Base-by-base conservation (phyloP, 2,888 invertebrate genomes). In the Acrobasis repandana region DNA sequence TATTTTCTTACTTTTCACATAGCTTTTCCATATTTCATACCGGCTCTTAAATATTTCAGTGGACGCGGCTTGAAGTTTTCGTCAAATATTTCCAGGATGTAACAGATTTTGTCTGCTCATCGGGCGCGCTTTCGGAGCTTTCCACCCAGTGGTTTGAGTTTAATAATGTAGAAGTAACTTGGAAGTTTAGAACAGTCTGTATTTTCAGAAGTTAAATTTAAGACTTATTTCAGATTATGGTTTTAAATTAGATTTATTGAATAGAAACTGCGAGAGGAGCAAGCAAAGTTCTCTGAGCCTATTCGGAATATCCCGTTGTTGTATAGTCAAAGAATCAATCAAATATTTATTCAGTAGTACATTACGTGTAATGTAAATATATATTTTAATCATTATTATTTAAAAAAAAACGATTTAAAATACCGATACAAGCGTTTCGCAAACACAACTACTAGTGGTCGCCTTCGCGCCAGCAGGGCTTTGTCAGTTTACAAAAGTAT, bases 71-170 rank as follows among this genome's bases (percentile, higher is more conserved):
- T 43, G n/a, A 43, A 43, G 43, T 43, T n/a, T 43, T 43, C 43
- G 11, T 43, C 43, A 43, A 43, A 43, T 10, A 43, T 43, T 43
- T 28, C 14, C n/a, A 14, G n/a, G 38, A 10, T 43, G 43, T 43
- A 43, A 43, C 43, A n/a, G 43, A 43, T 43, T 43, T 43, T 43
- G 43, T 43, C 43, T 43, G 43, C 43, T 43, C 43, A 43, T 43
- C 43, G 43, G 43, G 43, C n/a, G 6, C 28, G 28, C 28, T 28
- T 28, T 28, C 28, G 28, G 28, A 28, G 43, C 43, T 43, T 43
- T 43, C 43, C 14, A 43, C 43, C 43, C 43, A 43, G 43, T 43
- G 43, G 43, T n/a, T 43, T n/a, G 43, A 43, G n/a, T n/a, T 43
- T 43, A 43, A 43, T 43, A 43, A 43, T n/a, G 43, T 43, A 43